A percentile compares a stretch with the other conserved stretches of the same genome.
Conservation (phyloP, 2,113 vertebrate species). For the Boleophthalmus pectinirostris region DNA sequence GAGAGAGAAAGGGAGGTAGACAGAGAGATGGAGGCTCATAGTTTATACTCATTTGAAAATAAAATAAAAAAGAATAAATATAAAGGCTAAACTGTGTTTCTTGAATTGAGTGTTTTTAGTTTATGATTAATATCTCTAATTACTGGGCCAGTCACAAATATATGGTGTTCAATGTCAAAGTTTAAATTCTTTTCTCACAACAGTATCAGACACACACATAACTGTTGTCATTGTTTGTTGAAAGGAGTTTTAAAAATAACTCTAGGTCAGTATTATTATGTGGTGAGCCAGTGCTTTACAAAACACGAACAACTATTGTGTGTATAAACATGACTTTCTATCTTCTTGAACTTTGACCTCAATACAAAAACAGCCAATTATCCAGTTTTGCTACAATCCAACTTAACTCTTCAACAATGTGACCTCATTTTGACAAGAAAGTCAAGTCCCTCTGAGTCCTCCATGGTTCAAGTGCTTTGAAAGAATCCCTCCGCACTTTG, state of each 20-base stretch:
- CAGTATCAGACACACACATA: not conserved
- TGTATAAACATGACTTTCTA: not conserved
- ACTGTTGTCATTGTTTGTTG: not conserved
- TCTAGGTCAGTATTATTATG: no score
- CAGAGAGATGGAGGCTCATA: no score
- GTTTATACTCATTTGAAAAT: no score
- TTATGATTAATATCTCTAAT: not conserved
- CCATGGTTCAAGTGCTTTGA: conserved; percentile 32
- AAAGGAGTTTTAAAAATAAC: not conserved
- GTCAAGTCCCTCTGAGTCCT: not conserved
- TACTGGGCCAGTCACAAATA: no score
- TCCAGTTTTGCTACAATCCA: not conserved
- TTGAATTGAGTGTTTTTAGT: not conserved
- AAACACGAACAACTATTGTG: no score
- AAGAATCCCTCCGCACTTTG: conserved; percentile 57
- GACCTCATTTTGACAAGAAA: conserved; percentile 9
- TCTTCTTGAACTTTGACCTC: not conserved
- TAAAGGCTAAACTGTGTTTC: no score
- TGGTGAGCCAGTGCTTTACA: no score
- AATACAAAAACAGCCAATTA: not conserved
- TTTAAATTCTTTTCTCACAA: not conserved
- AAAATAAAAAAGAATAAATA: no score
- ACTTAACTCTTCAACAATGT: not conserved
- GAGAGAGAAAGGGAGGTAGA: no score
- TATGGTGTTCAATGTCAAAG: not conserved